Base-by-base conservation (phyloP, 2,797 vertebrate genomes). In the Sitta carolinensis region DNA sequence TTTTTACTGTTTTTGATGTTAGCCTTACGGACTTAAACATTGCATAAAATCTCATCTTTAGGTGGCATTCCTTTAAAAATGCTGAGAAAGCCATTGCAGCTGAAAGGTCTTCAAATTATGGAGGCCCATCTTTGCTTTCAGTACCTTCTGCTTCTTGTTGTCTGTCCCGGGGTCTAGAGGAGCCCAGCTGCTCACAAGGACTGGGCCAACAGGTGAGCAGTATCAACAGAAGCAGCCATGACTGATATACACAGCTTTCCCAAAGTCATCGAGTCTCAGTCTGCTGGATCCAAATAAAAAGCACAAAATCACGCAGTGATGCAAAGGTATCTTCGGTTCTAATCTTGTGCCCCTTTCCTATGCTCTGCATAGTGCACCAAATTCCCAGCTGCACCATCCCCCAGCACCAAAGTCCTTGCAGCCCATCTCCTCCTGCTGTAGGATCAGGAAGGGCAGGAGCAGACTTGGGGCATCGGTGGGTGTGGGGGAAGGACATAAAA, bases 321-420 rank as follows among this genome's bases (percentile, higher is more conserved):
- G 20, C 34, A 7, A 2, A 32, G 23, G 14, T 61, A 10, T 50
- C 40, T 74, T 23, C 38, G 25, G 12, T 7, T 38, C 7, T 10
- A 21, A 70, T n/a, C 11, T 54, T 23, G 14, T 58, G 21, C 5
- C 27, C 19, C 14, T 79, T 67, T 78, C 27, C 36, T 43, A 30
- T 2, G 0, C 32, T 66, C 34, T 58, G 72, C 32, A 26, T 0
- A 0, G 20, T 32, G 36, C 27, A 34, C 27, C 15, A 45, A 57
- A 86, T n/a, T 43, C 36, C 26, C 36, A 26, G 13, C 26, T 42
- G 42, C 17, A 40, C 30, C 47, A 20, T 29, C 13, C 42, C 38
- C 25, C 8, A n/a, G 13, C 50, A 36, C 9, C 0, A 1, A 43
- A 29, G 18, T 11, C 14, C 16, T 52, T 45, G 43, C 18, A 72